A percentile compares a stretch with the other conserved stretches of the same genome.
These are phyloP conservation scores for Lampris megalopsis DNA, from an alignment of 2,113 vertebrate genomes.

Conservation along the genomic window DNA sequence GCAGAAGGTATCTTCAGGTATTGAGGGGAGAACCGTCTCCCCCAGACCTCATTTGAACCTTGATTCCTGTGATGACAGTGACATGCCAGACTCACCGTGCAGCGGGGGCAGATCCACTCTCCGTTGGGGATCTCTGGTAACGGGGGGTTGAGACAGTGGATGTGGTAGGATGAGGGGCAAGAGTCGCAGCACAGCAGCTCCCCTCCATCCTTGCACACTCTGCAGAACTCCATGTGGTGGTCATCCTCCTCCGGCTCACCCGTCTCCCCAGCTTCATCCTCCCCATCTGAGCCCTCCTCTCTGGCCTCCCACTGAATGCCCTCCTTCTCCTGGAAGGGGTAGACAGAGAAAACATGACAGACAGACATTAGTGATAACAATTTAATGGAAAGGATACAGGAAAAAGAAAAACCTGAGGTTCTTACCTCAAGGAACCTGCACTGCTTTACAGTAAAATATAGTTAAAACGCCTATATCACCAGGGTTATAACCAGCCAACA, in stretches of 20 bases:
- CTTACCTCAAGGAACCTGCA: no score
- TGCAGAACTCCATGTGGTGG: slow-evolving; percentile 98
- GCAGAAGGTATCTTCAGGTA: no score
- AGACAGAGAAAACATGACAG: background rate
- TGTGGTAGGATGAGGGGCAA: slow-evolving; percentile 98
- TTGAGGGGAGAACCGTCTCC: no score
- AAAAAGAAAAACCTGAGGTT: no score
- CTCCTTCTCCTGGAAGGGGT: slow-evolving; percentile 91
- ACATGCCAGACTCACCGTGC: slow-evolving; percentile 87
- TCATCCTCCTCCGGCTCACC: slow-evolving; percentile 93
- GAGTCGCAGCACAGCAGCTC: slow-evolving; percentile 97
- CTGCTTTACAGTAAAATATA: no score
- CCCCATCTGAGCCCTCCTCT: slow-evolving; percentile 92
- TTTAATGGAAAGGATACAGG: no score
- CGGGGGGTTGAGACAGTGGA: slow-evolving; percentile 96
- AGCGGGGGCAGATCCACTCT: slow-evolving; percentile 98
- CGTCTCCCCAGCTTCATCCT: slow-evolving; percentile 87
- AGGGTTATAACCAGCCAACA: no score
- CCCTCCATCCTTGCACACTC: slow-evolving; percentile 97
- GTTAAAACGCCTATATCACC: no score
- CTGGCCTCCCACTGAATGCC: slow-evolving; percentile 98
- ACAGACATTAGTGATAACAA: background rate
- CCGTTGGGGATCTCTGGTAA: slow-evolving; percentile 97
- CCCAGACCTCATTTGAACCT: no score
- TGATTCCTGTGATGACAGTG: background rate